These are phyloP conservation scores for Macrostomum lignano DNA, from an alignment of 1,140 invertebrate genomes.

Conservation along the genomic window DNA sequence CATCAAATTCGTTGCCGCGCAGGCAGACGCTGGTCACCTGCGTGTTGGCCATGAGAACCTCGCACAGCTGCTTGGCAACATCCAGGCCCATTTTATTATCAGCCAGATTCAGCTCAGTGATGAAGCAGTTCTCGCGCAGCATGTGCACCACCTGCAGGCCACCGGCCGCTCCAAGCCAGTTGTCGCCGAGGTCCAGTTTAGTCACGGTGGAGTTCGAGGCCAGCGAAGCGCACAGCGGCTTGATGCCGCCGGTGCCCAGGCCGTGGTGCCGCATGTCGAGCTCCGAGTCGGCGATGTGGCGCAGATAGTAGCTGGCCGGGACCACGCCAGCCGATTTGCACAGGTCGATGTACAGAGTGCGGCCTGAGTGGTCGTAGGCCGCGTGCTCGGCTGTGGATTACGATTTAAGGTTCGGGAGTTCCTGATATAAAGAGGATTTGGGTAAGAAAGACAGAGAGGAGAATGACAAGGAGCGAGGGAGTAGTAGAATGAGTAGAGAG, in stretches of 20 bases:
- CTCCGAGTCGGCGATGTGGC: slow-evolving; percentile 19
- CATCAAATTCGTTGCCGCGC: not conserved
- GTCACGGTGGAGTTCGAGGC: slow-evolving; percentile 17
- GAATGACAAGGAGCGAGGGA: too few relatives aligned
- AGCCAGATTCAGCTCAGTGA: slow-evolving; percentile 11
- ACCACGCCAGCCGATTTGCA: slow-evolving; percentile 20
- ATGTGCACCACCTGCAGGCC: slow-evolving; percentile 18
- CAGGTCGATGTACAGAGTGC: slow-evolving; percentile 17
- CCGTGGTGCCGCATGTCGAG: slow-evolving; percentile 24
- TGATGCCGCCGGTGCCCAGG: slow-evolving; percentile 17
- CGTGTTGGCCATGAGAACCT: too few relatives aligned
- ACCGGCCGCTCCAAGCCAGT: slow-evolving; percentile 18
- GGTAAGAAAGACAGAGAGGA: too few relatives aligned
- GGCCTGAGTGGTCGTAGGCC: slow-evolving; percentile 19
- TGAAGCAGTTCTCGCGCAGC: slow-evolving; percentile 26
- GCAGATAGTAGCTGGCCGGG: slow-evolving; percentile 21
- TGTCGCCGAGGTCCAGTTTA: slow-evolving; percentile 19
- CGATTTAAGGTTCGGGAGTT: not conserved
- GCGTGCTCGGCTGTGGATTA: slow-evolving; percentile 6
- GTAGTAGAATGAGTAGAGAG: too few relatives aligned
- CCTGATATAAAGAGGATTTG: too few relatives aligned
- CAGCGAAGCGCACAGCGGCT: slow-evolving; percentile 17
- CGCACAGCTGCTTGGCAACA: too few relatives aligned
- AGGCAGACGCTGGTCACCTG: not conserved
- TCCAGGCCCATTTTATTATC: too few relatives aligned